Conservation (phyloP, 2,797 vertebrate genomes). For the Myripristis jacobus region DNA sequence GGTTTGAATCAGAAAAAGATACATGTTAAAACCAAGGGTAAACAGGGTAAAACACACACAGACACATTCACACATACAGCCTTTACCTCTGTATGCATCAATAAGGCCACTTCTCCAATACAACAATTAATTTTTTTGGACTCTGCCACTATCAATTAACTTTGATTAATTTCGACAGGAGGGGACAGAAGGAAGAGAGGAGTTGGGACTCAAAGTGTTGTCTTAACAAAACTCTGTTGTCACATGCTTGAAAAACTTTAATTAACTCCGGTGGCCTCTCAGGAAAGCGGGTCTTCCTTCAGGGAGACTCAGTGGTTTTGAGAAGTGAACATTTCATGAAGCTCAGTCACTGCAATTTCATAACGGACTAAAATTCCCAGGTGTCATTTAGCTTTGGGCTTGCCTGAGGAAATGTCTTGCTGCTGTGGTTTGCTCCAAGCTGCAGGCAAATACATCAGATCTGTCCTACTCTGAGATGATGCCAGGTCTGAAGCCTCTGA, state of each 20-base stretch:
- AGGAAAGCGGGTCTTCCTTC: too few species aligned
- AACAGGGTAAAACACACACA: too few species aligned
- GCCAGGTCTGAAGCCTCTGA: background rate
- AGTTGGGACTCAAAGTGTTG: too few species aligned
- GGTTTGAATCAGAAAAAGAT: too few species aligned
- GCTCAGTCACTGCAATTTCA: slow-evolving; percentile 12
- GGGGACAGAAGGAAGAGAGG: too few species aligned
- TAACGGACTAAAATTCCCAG: slow-evolving; percentile 15
- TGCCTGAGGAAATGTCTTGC: slow-evolving; percentile 30
- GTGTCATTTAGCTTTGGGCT: slow-evolving; percentile 15
- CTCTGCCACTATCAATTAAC: background rate
- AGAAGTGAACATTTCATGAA: background rate
- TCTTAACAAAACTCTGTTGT: too few species aligned
- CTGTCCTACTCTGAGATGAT: background rate
- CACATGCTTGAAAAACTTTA: too few species aligned
- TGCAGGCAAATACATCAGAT: too few species aligned
- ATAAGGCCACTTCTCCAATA: too few species aligned
- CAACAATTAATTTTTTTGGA: too few species aligned
- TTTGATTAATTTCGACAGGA: background rate
- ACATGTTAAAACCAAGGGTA: too few species aligned
- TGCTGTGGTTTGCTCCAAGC: background rate
- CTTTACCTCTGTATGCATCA: background rate
- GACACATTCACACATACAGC: background rate
- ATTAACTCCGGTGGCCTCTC: too few species aligned
- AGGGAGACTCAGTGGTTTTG: background rate